Base-by-base conservation (phyloP, 2,888 invertebrate genomes). In the Melanotus villosus region DNA sequence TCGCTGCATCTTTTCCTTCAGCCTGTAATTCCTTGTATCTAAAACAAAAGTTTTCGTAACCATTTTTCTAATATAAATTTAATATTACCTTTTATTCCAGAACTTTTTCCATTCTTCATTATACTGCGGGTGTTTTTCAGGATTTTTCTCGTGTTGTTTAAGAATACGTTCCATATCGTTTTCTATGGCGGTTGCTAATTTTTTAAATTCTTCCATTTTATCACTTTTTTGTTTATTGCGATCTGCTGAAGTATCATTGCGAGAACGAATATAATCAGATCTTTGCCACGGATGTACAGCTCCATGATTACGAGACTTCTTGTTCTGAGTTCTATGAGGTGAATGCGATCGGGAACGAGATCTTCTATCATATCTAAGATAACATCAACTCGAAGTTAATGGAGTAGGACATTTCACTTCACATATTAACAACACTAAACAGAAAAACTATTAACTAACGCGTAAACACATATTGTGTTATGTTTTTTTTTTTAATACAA, bases 41-140 rank as follows among this genome's bases (percentile, higher is more conserved):
- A 34, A 59, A 57, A 6, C 12, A 32, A 32, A 43, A 41, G 2
- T 14, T 3, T 21, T 34, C 6, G 54, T 12, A 34, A 32, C 14
- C 30, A 52, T 9, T 18, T 45, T 19, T 19, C 2, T 19, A 14
- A 6, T 5, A 19, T 2, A 1, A 43, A 2, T 14, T 5, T 14
- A 19, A 5, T 14, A 21, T 57, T 72, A 81, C 79, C 94, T 89
- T 7, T 89, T 87, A 82, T 94, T 94, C 95, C 95, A 96, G 82
- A 95, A 95, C 80, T 91, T 91, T 80, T 95, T 95, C 96, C 96
- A 96, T 81, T 96, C 96, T 50, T 94, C 93, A 0, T 93, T 92
- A 82, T 96, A 96, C 1, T 92, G 88, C 0, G 95, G 95, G 84
- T 96, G 95, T 75, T 94, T 95, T 80, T 96, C 95, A 0, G 96